Evolutionary conservation across 1,140 invertebrate genomes (phyloP).

Genomic region (Antheraea pernyi): DNA sequence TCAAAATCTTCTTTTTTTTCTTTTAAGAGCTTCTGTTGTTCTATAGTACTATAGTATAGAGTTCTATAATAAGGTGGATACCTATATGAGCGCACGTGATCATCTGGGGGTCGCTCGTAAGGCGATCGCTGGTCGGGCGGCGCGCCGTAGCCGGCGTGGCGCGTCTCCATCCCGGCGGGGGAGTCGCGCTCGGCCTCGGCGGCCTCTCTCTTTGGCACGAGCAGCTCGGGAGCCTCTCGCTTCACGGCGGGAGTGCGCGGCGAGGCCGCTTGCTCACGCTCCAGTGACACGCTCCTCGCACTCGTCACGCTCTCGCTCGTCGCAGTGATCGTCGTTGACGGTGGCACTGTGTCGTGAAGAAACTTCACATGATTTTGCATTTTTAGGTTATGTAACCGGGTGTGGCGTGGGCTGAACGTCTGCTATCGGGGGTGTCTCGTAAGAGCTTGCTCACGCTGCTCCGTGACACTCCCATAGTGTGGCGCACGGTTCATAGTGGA

Average conservation of each 20-base stretch:
- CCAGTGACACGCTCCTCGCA: slow-evolving; percentile 74
- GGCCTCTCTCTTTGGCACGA: slow-evolving; percentile 83
- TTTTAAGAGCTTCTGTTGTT: no score
- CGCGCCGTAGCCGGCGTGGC: slow-evolving; percentile 79
- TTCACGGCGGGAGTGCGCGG: slow-evolving; percentile 79
- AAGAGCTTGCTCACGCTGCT: no score
- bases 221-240: slow-evolving; percentile 79
- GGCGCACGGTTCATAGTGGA: no score
- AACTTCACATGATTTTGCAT: no score
- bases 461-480: no score
- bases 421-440: no score
- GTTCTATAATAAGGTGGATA: slow-evolving; percentile 33
- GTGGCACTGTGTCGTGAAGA: slow-evolving; percentile 22
- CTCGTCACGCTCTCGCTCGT: slow-evolving; percentile 33
- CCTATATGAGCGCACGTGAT: slow-evolving; percentile 80
- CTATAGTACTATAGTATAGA: no score
- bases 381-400: no score
- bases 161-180: slow-evolving; percentile 86
- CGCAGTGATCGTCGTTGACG: slow-evolving; percentile 29
- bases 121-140: slow-evolving; percentile 82
- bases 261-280: slow-evolving; percentile 80
- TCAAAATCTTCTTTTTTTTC: no score
- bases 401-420: no score
- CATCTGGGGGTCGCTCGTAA: slow-evolving; percentile 82
- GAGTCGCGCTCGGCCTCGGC: slow-evolving; percentile 85